phyloP scores from a whole-genome alignment of 2,113 vertebrate species.

The Trichechus manatus region DNA sequence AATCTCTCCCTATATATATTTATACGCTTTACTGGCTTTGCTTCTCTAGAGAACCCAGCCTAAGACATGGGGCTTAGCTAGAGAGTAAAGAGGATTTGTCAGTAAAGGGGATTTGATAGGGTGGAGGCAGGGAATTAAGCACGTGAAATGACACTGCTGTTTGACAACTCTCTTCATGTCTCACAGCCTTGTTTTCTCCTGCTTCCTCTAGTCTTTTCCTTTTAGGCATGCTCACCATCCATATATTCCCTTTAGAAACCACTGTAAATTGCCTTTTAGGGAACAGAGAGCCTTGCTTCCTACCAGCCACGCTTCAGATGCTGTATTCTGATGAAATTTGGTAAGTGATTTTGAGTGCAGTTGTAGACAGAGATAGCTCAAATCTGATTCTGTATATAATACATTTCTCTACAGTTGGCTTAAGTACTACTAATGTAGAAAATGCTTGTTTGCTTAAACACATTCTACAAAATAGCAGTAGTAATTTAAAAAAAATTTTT shows the following conservation, averaged over 20 bases:
- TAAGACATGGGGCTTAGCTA: background rate
- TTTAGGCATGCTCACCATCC: background rate
- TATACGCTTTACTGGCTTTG: too few relatives aligned
- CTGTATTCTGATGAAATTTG: background rate
- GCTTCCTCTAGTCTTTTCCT: background rate
- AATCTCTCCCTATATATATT: too few relatives aligned
- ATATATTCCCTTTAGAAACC: background rate
- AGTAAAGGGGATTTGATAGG: background rate
- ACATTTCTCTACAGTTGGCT: background rate
- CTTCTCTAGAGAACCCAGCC: too few relatives aligned
- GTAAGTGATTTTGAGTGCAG: background rate
- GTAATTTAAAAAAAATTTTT: background rate
- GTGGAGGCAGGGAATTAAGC: background rate
- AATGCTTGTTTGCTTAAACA: background rate
- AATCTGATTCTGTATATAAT: background rate
- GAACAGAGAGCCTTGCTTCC: background rate
- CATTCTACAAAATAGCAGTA: background rate
- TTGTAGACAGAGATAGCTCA: background rate
- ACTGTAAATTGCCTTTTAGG: background rate
- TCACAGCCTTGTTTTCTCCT: background rate
- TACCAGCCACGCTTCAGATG: background rate
- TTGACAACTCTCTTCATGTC: background rate
- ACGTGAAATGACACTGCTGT: background rate
- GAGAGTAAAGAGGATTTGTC: background rate
- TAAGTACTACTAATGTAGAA: background rate